Evolutionary conservation across 2,113 vertebrate genomes (phyloP).

Genomic region (Nanger granti): DNA sequence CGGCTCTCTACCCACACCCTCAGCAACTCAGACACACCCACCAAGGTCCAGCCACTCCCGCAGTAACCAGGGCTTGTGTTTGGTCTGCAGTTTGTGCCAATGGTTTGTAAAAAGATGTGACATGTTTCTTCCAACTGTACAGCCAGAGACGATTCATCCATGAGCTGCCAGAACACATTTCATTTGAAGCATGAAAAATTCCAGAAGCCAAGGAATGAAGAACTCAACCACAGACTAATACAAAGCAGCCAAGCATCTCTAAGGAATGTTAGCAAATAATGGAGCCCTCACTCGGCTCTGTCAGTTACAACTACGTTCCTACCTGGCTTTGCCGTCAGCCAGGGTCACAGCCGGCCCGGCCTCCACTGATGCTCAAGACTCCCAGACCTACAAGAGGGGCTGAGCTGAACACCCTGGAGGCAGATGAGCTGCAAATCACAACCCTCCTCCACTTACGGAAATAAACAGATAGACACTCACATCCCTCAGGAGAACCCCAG

Average conservation of each 20-base stretch:
- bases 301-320: background rate
- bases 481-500: background rate
- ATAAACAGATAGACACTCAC: background rate
- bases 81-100: background rate
- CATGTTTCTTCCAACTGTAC: background rate
- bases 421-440: background rate
- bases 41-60: background rate
- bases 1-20: background rate
- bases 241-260: background rate
- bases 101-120: background rate
- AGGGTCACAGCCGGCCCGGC: background rate
- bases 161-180: slow-evolving; percentile 43
- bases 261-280: background rate
- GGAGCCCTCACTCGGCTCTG: background rate
- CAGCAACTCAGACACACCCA: background rate
- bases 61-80: background rate
- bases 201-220: slow-evolving; percentile 11
- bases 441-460: background rate
- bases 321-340: background rate
- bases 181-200: background rate
- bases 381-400: background rate
- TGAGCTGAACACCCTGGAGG: background rate
- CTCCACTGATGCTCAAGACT: background rate
- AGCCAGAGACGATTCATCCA: background rate
- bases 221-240: background rate